Evolutionary conservation across 2,888 invertebrate species (phyloP).

Genomic region (Lithosia quadra): DNA sequence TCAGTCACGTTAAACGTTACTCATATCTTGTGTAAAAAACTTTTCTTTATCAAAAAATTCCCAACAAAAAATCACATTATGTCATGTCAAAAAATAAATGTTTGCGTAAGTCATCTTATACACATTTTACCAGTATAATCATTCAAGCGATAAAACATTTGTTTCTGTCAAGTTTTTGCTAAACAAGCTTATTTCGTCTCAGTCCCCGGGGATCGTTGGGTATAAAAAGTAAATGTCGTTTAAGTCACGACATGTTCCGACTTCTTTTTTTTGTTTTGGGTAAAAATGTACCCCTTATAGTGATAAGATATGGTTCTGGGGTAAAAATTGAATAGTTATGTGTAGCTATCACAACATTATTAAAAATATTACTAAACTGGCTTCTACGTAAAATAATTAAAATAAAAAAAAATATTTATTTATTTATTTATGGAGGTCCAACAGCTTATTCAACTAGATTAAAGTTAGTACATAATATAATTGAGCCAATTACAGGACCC

Average conservation of each 20-base stretch:
- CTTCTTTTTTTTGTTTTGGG: neutral
- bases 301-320: neutral
- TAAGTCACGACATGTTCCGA: neutral
- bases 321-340: neutral
- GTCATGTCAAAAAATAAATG: neutral
- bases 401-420: no score
- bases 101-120: neutral
- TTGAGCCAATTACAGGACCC: no score
- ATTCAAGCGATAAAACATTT: neutral
- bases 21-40: neutral
- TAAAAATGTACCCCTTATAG: neutral
- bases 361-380: no score
- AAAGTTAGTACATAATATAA: no score
- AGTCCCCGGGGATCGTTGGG: neutral
- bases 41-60: neutral
- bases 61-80: neutral
- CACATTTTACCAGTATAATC: neutral
- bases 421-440: no score
- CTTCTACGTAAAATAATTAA: no score
- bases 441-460: no score
- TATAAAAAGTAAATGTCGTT: neutral
- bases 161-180: constrained; percentile 7
- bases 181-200: neutral
- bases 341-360: neutral
- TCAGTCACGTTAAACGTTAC: no score